A percentile compares a stretch with the other conserved stretches of the same genome.
Evolutionary conservation across 1,140 invertebrate species (phyloP).

Genomic region (Leptinotarsa lineolata): DNA sequence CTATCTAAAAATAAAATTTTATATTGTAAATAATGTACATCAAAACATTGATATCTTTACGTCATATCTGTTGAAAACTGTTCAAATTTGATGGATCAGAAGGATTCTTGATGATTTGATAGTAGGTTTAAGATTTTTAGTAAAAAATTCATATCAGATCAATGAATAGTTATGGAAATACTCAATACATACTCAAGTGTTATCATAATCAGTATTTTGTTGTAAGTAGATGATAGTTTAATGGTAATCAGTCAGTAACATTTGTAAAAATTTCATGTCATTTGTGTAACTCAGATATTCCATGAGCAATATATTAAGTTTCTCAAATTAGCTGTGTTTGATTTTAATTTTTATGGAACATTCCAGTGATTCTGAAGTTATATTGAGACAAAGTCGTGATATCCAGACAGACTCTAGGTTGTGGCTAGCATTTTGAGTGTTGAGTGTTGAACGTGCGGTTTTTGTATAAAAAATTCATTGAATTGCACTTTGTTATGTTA

Average conservation of each 20-base stretch:
- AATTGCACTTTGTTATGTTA: too few relatives aligned
- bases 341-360: not conserved
- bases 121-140: constrained; percentile 44
- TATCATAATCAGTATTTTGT: constrained; percentile 44
- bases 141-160: constrained; percentile 56
- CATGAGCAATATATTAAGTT: constrained; percentile 51
- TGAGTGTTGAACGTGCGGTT: not conserved
- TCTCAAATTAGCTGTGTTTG: constrained; percentile 24
- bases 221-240: constrained; percentile 31
- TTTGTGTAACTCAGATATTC: constrained; percentile 38
- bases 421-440: too few relatives aligned
- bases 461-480: not conserved
- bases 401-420: too few relatives aligned
- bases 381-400: not conserved
- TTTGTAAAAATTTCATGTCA: constrained; percentile 40
- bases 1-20: constrained; percentile 26
- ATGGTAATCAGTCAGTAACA: constrained; percentile 29
- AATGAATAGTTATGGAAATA: constrained; percentile 51
- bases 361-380: not conserved
- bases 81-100: constrained; percentile 26
- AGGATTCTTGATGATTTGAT: constrained; percentile 17
- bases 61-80: constrained; percentile 43
- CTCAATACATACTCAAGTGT: constrained; percentile 30
- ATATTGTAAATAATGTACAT: constrained; percentile 32
- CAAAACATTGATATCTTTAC: constrained; percentile 38